Base-by-base conservation (phyloP, 2,797 vertebrate species). In the Acrocephalus scirpaceus region DNA sequence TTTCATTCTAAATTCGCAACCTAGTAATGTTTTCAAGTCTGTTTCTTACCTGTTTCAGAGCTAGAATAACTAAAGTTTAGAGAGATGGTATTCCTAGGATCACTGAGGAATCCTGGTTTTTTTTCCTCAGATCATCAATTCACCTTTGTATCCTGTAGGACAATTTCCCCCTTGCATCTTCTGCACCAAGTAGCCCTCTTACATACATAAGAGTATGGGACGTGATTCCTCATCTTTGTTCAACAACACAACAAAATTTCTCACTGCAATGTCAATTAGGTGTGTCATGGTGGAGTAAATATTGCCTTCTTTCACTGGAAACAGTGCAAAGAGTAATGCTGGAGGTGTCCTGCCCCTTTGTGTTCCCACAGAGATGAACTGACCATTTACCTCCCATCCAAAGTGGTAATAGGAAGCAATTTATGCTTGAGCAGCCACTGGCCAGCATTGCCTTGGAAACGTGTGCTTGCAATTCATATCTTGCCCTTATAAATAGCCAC, bases 401-500 rank as follows among this genome's bases (percentile, higher is more conserved):
- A 84, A 90, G 76, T 7, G 23, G 40, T 51, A 74, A 88, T 26
- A 81, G 47, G 70, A 93, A 90, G n/a, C 44, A 90, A 91, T 94
- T 95, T 90, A 45, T 76, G 79, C 72, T 82, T 81, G 44, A 92
- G 72, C 54, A 91, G 69, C 44, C 77, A 32, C 75, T 88, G 65
- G 69, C 45, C 66, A 86, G 16, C 22, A 84, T 40, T 57, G 67
- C 87, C 95, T 86, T 75, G 72, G 89, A 95, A 92, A 85, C 40
- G 2, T 64, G 36, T 7, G 36, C 56, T 73, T 42, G 18, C 78
- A 94, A 70, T 94, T 84, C 25, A 26, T 57, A 84, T 88, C 60
- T 88, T 88, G 73, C 56, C 51, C 62, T 93, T 89, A 79, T 57
- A 76, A 92, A 89, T 30, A 90, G 70, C 85, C 82, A 92, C 62